These are phyloP conservation scores for Sabatieria punctata DNA, from an alignment of 2,888 invertebrate species.

Conservation along the genomic window DNA sequence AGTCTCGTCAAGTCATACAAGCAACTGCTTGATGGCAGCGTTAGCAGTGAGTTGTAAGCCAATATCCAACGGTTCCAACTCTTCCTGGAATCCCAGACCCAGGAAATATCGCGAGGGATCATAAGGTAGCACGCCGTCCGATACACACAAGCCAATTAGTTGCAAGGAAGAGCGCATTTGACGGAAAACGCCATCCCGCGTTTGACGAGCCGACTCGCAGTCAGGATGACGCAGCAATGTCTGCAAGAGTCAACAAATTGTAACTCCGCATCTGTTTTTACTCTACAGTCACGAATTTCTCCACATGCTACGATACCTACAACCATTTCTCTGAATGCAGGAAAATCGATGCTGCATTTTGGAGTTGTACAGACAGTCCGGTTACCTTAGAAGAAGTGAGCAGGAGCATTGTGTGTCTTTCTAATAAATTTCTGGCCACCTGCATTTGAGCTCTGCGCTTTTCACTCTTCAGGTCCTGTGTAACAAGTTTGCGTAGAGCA, in stretches of 20 bases:
- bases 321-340: too few species aligned
- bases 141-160: slow-evolving; percentile 86
- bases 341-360: too few species aligned
- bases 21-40: slow-evolving; percentile 62
- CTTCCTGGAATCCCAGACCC: slow-evolving; percentile 11
- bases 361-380: too few species aligned
- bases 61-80: slow-evolving; percentile 32
- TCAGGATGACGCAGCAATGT: slow-evolving; percentile 85
- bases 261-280: too few species aligned
- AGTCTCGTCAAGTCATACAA: slow-evolving; percentile 34
- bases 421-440: slow-evolving; percentile 79
- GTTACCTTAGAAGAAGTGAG: slow-evolving; percentile 92
- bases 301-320: neutral
- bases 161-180: slow-evolving; percentile 84
- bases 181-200: slow-evolving; percentile 90
- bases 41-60: slow-evolving; percentile 44
- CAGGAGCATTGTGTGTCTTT: slow-evolving; percentile 87
- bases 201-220: slow-evolving; percentile 74
- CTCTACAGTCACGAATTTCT: too few species aligned
- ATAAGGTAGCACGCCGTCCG: slow-evolving; percentile 61
- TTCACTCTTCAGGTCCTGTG: slow-evolving; percentile 54
- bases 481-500: slow-evolving; percentile 2
- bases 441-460: slow-evolving; percentile 85
- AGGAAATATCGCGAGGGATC: slow-evolving; percentile 21
- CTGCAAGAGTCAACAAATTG: too few species aligned